Evolutionary conservation across 1,140 invertebrate genomes (phyloP), one percentile per base, ranked within the genome.

Genomic region (Potamilus streckersoni): DNA sequence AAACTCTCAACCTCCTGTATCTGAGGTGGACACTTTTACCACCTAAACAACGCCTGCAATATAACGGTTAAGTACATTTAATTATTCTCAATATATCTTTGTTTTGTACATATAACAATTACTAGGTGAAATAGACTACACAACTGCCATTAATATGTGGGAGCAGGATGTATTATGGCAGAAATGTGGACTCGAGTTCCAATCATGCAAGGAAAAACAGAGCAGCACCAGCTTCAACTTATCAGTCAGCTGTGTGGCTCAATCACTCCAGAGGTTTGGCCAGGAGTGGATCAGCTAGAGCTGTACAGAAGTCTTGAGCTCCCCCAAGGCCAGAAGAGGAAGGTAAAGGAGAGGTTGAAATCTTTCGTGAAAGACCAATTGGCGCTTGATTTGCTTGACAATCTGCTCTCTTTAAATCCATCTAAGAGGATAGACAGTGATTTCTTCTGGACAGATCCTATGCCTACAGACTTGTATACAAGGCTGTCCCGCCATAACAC

Each of bases 81-180:
- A 2, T 31, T 31, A 31, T 31, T 31, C 27, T 31, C 4, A 31
- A 31, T 2, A 31, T 31, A 31, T 31, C 27, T n/a, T n/a, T n/a
- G n/a, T n/a, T n/a, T n/a, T n/a, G n/a, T n/a, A n/a, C n/a, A n/a
- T n/a, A n/a, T n/a, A n/a, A n/a, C n/a, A n/a, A 31, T 85, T 96
- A 5, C 90, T 98, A 0, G 98, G 98, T 56, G 97, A 98, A 84
- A 91, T 97, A 27, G 97, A 98, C 90, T 91, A 91, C 89, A 97
- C 97, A 0, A 96, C 97, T 15, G 95, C 97, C 0, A 96, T 99
- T 49, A 98, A 99, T 91, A 93, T 99, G 89, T 99, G 98, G 98
- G 97, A 16, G 97, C 96, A 49, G 98, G 98, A 1, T 99, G 98
- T 86, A 99, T 99, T 62, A 98, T 99, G 97, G 97, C 97, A 0